A percentile compares a stretch with the other conserved stretches of the same genome.
These are phyloP conservation scores for Iselma pallidipennis DNA, from an alignment of 2,888 invertebrate genomes.

Conservation along the genomic window DNA sequence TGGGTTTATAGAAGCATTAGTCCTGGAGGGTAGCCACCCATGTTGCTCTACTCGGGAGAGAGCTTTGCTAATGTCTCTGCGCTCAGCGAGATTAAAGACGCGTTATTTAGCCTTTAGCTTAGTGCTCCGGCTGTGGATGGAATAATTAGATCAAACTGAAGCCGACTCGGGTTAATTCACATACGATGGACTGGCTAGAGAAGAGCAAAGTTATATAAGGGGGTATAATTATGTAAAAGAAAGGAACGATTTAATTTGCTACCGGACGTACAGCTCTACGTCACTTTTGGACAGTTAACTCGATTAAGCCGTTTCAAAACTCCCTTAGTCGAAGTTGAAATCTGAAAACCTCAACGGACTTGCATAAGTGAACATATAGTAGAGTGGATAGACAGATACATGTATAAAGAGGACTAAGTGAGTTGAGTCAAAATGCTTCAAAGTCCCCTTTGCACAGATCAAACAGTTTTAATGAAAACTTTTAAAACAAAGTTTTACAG, in stretches of 20 bases:
- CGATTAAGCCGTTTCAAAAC: constrained; percentile 43
- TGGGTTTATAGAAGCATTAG: neutral
- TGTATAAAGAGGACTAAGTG: neutral
- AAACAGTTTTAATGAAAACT: constrained; percentile 10
- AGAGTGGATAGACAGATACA: neutral
- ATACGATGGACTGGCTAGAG: constrained; percentile 41
- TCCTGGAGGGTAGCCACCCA: neutral
- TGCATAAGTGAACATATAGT: constrained; percentile 38
- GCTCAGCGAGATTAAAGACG: constrained; percentile 52
- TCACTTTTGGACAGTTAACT: constrained; percentile 42
- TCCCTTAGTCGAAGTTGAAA: constrained; percentile 33
- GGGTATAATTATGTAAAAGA: constrained; percentile 53
- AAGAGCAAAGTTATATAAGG: constrained; percentile 48
- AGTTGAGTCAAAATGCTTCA: constrained; percentile 3
- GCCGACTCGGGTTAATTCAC: constrained; percentile 51
- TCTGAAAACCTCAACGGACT: constrained; percentile 46
- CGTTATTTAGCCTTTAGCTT: constrained; percentile 54
- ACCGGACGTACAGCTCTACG: constrained; percentile 37
- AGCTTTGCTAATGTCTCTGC: constrained; percentile 40
- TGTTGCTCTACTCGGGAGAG: constrained; percentile 8
- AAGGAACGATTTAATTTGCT: constrained; percentile 51
- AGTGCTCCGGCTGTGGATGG: constrained; percentile 50
- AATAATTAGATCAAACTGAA: constrained; percentile 55
- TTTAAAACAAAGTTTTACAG: neutral
- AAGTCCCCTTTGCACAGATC: constrained; percentile 19